Evolutionary conservation across 2,888 invertebrate species (phyloP), one percentile per base, ranked within the genome.

Genomic region (Xiphydria camelus): DNA sequence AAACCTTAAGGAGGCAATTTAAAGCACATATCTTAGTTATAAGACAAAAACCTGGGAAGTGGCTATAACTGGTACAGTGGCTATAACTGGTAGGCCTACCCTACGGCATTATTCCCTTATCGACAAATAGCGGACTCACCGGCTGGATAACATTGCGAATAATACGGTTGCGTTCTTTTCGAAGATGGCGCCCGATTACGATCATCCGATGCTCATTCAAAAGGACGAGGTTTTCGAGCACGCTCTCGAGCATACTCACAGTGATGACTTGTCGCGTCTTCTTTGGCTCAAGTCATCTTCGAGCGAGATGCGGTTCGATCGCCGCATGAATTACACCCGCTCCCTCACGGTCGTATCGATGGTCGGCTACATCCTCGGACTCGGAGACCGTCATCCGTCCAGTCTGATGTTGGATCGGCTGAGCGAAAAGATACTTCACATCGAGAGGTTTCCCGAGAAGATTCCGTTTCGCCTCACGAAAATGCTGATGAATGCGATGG

Each of bases 281-380:
- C 79, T 99, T 1, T 99, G 99, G 99, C 81, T 98, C 15, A 99
- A 99, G 78, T 95, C 95, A 59, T 98, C 98, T 0, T 91, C 91
- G 0, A 94, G 94, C 0, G 96, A 98, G 77, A 92, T 94, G 15
- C 99, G 99, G 99, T 99, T 99, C 76, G 98, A 99, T 76, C 83
- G 99, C 0, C 83, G 99, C 41, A 99, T 98, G 9, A 99, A 99
- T 79, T 99, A 98, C 78, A 98, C 98, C 0, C 84, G 99, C 41
- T 98, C 97, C 0, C 79, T 99, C 50, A 98, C 99, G 23, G 97
- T 97, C 44, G 99, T 99, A 99, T 98, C 97, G 41, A 99, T 99
- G 96, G 91, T 91, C 37, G 99, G 91, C 2, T 99, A 99, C 73
- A 95, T 99, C 62, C 83, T 98, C 3, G 98, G 98, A 1, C 82